These are phyloP conservation scores for Ecliptopera silaceata DNA, from an alignment of 2,888 invertebrate species.

Conservation along the genomic window DNA sequence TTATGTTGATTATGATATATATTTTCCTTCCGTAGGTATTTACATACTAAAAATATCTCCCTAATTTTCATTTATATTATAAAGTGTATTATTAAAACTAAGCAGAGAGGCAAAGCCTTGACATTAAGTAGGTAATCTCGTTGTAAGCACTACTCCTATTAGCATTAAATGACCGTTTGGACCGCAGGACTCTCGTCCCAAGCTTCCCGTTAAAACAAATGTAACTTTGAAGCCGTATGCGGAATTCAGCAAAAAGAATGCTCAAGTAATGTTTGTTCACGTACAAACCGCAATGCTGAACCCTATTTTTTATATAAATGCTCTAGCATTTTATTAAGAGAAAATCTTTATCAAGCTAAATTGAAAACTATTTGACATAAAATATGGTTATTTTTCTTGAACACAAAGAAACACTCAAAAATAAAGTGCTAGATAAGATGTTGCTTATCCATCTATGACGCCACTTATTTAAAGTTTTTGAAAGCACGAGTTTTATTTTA, in stretches of 20 bases:
- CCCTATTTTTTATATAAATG: conserved; percentile 5
- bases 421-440: background rate
- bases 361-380: too few relatives aligned
- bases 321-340: too few relatives aligned
- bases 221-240: conserved; percentile 28
- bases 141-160: conserved; percentile 66
- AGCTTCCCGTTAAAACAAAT: conserved; percentile 34
- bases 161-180: conserved; percentile 65
- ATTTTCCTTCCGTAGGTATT: background rate
- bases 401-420: background rate
- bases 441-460: background rate
- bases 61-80: conserved; percentile 26
- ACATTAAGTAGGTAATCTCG: conserved; percentile 59
- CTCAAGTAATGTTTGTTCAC: conserved; percentile 23
- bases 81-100: conserved; percentile 45
- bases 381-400: background rate
- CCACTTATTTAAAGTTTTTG: background rate
- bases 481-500: background rate
- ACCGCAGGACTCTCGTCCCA: conserved; percentile 46
- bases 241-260: conserved; percentile 30
- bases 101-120: conserved; percentile 41
- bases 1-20: too few relatives aligned
- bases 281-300: conserved; percentile 2
- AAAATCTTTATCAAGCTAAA: too few relatives aligned
- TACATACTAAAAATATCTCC: background rate